Conservation (phyloP, 2,888 invertebrate species). For the Dendrolimus pini region DNA sequence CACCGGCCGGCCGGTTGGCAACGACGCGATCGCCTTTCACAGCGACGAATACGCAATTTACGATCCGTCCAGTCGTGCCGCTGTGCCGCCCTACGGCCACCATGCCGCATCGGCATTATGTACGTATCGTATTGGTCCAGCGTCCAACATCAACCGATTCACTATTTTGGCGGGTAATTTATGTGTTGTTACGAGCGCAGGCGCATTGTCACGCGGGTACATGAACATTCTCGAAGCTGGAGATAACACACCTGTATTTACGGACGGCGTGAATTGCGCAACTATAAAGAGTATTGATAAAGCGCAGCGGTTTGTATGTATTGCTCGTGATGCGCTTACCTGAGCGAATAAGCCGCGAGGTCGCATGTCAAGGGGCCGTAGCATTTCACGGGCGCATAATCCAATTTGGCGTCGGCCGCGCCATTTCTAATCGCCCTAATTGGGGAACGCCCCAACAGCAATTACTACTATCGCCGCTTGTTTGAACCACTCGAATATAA, state of each 20-base stretch:
- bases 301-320: conserved; percentile 16
- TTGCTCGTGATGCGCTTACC: conserved; percentile 13
- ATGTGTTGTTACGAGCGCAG: conserved; percentile 23
- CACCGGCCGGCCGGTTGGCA: conserved; percentile 44
- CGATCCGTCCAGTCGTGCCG: conserved; percentile 27
- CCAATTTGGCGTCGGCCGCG: conserved; percentile 40
- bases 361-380: conserved; percentile 25
- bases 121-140: conserved; percentile 23
- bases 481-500: conserved; percentile 25
- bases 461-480: conserved; percentile 39
- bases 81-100: neutral
- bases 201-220: conserved; percentile 46
- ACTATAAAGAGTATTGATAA: conserved; percentile 37
- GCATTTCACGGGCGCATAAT: conserved; percentile 38
- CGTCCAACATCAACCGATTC: conserved; percentile 9
- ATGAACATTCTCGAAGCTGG: conserved; percentile 59
- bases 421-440: conserved; percentile 52
- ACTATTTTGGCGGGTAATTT: no score
- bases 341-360: conserved; percentile 24
- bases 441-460: conserved; percentile 41
- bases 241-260: conserved; percentile 60
- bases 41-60: conserved; percentile 54
- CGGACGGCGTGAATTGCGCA: conserved; percentile 53
- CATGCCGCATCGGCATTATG: conserved; percentile 23
- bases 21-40: conserved; percentile 56